Evolutionary conservation across 2,888 invertebrate species (phyloP).

Genomic region (Plagiodera versicolora): DNA sequence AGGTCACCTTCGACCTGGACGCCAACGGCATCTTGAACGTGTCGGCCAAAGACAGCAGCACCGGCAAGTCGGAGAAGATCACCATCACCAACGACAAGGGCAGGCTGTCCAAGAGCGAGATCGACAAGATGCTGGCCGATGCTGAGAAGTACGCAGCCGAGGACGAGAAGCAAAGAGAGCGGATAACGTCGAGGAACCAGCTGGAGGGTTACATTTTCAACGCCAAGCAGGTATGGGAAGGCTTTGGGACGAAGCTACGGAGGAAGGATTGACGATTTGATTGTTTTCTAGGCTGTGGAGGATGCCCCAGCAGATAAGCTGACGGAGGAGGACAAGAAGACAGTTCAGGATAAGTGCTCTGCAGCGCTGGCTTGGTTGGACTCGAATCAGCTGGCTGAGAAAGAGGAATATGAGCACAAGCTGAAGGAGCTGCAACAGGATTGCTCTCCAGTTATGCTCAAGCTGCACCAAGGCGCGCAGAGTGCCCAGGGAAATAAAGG

Average conservation of each 20-base stretch:
- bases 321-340: constrained; percentile 69
- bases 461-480: constrained; percentile 67
- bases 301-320: constrained; percentile 68
- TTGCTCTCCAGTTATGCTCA: constrained; percentile 80
- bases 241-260: too few relatives aligned
- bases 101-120: constrained; percentile 81
- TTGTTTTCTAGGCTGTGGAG: constrained; percentile 63
- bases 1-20: constrained; percentile 84
- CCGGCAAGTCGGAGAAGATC: constrained; percentile 78
- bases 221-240: constrained; percentile 68
- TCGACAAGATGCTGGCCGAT: constrained; percentile 81
- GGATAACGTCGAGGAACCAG: constrained; percentile 72
- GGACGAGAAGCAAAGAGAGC: constrained; percentile 71
- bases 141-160: constrained; percentile 78
- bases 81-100: constrained; percentile 88
- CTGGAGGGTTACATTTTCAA: constrained; percentile 76
- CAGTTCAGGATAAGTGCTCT: constrained; percentile 68
- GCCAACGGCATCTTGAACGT: constrained; percentile 88
- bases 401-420: constrained; percentile 76
- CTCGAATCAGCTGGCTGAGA: constrained; percentile 73
- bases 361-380: constrained; percentile 81
- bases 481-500: constrained; percentile 48
- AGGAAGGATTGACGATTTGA: too few relatives aligned
- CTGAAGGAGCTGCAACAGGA: constrained; percentile 74
- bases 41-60: constrained; percentile 75